Evolutionary conservation across 2,888 invertebrate genomes (phyloP).

Genomic region (Idaea dimidiata): DNA sequence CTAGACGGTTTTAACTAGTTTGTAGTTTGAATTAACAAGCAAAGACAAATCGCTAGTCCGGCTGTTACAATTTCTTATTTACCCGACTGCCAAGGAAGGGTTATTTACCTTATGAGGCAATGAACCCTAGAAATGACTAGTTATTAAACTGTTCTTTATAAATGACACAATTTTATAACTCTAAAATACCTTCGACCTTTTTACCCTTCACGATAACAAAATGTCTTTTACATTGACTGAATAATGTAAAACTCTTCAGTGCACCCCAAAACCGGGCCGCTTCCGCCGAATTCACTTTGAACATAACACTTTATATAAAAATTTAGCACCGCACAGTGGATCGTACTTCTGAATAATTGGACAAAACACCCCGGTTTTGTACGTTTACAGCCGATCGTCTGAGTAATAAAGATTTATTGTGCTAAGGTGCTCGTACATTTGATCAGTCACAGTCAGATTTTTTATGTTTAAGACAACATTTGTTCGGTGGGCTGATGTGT

Average conservation of each 20-base stretch:
- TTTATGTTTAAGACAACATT: slow-evolving; percentile 36
- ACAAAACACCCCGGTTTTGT: slow-evolving; percentile 31
- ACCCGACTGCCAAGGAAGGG: no score
- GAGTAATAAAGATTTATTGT: slow-evolving; percentile 49
- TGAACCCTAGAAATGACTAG: no score
- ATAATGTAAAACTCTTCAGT: slow-evolving; percentile 23
- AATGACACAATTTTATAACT: background rate
- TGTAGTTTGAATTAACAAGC: no score
- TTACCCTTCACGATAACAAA: background rate
- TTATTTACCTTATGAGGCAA: no score
- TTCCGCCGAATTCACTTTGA: slow-evolving; percentile 57
- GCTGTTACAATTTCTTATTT: no score
- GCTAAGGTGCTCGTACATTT: slow-evolving; percentile 18
- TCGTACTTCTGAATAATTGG: slow-evolving; percentile 54
- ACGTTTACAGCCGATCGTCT: slow-evolving; percentile 39
- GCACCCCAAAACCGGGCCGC: slow-evolving; percentile 30
- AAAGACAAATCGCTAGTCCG: no score
- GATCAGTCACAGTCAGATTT: background rate
- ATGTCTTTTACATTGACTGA: slow-evolving; percentile 9
- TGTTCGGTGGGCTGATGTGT: no score
- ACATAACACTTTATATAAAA: slow-evolving; percentile 72
- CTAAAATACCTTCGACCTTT: background rate
- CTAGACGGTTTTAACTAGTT: no score
- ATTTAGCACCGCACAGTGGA: slow-evolving; percentile 62
- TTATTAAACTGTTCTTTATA: no score